phyloP scores from a whole-genome alignment of 1,140 invertebrate species.

The Solen grandis region DNA sequence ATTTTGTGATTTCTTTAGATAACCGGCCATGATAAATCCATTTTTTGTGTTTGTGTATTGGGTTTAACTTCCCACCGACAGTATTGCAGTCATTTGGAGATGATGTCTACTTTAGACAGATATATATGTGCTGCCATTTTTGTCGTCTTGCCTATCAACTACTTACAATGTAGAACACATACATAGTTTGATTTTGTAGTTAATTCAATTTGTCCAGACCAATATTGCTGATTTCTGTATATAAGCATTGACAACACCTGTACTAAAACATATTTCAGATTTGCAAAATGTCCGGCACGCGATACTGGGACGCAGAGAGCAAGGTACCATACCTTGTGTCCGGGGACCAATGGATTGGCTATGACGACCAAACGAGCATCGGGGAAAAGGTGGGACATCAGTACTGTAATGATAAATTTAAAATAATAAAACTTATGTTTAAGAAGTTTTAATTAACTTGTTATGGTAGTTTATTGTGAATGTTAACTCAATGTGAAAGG shows the following conservation, averaged over 20 bases:
- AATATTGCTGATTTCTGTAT: neutral
- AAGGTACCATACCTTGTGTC: constrained; percentile 88
- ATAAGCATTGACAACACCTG: neutral
- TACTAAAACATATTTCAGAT: neutral
- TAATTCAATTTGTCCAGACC: neutral
- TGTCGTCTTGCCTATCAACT: neutral
- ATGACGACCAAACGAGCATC: constrained; percentile 90
- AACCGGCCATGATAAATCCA: neutral
- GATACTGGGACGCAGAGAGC: constrained; percentile 80
- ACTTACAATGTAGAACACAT: neutral
- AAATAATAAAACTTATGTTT: neutral
- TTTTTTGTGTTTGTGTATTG: neutral
- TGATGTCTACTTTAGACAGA: too few relatives aligned
- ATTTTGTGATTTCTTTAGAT: too few relatives aligned
- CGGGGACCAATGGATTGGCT: constrained; percentile 93
- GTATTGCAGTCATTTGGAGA: too few relatives aligned
- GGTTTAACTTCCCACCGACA: too few relatives aligned
- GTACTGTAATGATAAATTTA: neutral
- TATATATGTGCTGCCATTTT: neutral
- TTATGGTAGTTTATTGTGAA: neutral
- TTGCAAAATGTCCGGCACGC: neutral
- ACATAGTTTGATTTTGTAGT: neutral
- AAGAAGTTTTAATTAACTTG: neutral
- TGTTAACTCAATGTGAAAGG: neutral
- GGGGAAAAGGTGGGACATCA: constrained; percentile 84